Percentiles rank a stretch among this genome's conserved stretches.
Conservation (phyloP, 2,888 invertebrate genomes). For the Drosophila anomelani region DNA sequence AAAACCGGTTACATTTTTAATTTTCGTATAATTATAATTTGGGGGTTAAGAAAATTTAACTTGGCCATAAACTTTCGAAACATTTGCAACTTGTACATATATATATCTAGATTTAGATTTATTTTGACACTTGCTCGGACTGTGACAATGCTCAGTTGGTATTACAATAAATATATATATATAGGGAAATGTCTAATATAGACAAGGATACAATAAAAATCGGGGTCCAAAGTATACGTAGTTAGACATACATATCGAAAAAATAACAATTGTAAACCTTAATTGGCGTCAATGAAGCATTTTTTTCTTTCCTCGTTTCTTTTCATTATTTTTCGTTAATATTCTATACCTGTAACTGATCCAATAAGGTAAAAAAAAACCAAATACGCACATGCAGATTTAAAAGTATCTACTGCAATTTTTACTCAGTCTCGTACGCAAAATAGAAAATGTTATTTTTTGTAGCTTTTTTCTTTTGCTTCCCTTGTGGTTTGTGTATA, state of each 20-base stretch:
- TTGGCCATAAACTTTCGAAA: conserved; percentile 38
- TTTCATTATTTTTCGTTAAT: conserved; percentile 43
- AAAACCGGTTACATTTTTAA: conserved; percentile 14
- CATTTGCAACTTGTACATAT: conserved; percentile 20
- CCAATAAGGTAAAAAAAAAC: conserved; percentile 46
- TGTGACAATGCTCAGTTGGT: conserved; percentile 48
- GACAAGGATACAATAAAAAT: conserved; percentile 71
- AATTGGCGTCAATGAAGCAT: conserved; percentile 61
- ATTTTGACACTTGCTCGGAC: conserved; percentile 43
- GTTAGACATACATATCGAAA: conserved; percentile 50
- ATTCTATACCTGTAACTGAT: conserved; percentile 61
- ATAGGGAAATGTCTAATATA: conserved; percentile 75
- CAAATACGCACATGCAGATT: conserved; percentile 47
- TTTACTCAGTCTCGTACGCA: conserved; percentile 73
- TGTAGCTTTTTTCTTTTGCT: conserved; percentile 60
- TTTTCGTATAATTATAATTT: conserved; percentile 27
- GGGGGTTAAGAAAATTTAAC: conserved; percentile 46
- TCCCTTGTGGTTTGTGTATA: conserved; percentile 53
- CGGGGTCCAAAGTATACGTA: conserved; percentile 65
- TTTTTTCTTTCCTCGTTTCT: conserved; percentile 36
- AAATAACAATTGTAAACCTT: conserved; percentile 48
- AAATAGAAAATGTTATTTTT: conserved; percentile 66
- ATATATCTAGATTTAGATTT: conserved; percentile 26
- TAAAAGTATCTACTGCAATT: conserved; percentile 57
- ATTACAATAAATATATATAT: conserved; percentile 51